Percentiles rank a stretch among this genome's conserved stretches.
Evolutionary conservation across 2,797 vertebrate genomes (phyloP).

Genomic region (Scolopax bukidnonensis): DNA sequence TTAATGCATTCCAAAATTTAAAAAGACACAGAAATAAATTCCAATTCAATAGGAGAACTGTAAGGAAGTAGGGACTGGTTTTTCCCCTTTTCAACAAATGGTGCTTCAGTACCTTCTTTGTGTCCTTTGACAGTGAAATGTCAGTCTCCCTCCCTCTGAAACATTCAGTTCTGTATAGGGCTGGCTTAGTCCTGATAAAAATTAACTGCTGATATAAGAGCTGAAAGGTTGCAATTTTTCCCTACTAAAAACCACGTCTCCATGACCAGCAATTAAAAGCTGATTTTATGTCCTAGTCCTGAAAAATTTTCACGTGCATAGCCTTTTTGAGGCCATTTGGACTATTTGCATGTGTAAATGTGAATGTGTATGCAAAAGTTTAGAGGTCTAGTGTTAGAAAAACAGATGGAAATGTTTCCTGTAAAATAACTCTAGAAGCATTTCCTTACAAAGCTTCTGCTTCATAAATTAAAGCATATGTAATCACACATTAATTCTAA

Average conservation of each 20-base stretch:
- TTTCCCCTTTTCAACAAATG: background rate
- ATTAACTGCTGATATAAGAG: background rate
- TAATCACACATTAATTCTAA: background rate
- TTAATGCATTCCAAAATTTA: background rate
- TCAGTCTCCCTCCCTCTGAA: background rate
- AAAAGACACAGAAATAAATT: background rate
- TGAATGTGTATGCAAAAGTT: background rate
- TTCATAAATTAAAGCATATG: constrained; percentile 5
- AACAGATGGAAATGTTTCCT: background rate
- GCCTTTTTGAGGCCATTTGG: background rate
- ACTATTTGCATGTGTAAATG: background rate
- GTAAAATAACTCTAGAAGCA: background rate
- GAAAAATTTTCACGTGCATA: background rate
- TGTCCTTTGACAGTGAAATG: background rate
- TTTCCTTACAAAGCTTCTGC: constrained; percentile 15
- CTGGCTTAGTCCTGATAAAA: background rate
- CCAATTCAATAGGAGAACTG: background rate
- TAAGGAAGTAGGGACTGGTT: background rate
- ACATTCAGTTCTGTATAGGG: background rate
- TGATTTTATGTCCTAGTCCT: background rate
- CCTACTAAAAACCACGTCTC: background rate
- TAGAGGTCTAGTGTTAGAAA: background rate
- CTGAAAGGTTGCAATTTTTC: background rate
- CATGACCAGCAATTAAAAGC: background rate
- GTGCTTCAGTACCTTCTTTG: background rate